Evolutionary conservation across 2,797 vertebrate species (phyloP), one percentile per base, ranked within the genome.

Genomic region (Chiroxiphia lanceolata): DNA sequence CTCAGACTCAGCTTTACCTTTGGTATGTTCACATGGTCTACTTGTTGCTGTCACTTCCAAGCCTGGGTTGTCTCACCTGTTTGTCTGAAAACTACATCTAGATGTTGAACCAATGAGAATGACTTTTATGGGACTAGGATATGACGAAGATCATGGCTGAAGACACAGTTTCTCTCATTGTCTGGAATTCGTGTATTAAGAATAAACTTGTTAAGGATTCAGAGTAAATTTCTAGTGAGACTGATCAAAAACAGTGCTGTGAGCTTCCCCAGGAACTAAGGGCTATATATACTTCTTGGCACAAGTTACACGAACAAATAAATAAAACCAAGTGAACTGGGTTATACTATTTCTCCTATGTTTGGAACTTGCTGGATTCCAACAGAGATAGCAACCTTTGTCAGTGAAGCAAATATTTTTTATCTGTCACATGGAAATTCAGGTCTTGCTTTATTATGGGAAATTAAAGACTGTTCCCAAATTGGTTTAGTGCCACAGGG

Each of bases 261-360:
- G 88, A 95, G 72, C 74, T 89, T 96, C 94, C 83, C 59, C 59
- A 48, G 86, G 74, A 93, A 76, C 77, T 56, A 72, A 76, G 44
- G 27, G 56, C 80, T 95, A 95, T 95, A 96, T 96, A 79, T 96
- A 94, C 29, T 76, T 79, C 63, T 92, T 76, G 48, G 83, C 92
- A 83, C 81, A 84, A 93, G 51, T 82, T 87, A 42, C 31, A 70
- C 71, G 82, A 90, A 75, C 54, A 95, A 91, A 88, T 27, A 94
- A 94, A 85, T 56, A 94, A 94, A 95, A 72, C n/a, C 50, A 84
- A 87, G 74, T 69, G 54, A 94, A 84, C 63, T 60, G 47, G 59
- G 42, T 79, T 87, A 57, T 75, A 70, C 42, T 71, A 81, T 86
- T 94, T 90, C 61, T 88, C 22, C 72, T 76, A 33, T 76, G 59